phyloP scores from a whole-genome alignment of 2,797 vertebrate species.

The Chaunax sp. region DNA sequence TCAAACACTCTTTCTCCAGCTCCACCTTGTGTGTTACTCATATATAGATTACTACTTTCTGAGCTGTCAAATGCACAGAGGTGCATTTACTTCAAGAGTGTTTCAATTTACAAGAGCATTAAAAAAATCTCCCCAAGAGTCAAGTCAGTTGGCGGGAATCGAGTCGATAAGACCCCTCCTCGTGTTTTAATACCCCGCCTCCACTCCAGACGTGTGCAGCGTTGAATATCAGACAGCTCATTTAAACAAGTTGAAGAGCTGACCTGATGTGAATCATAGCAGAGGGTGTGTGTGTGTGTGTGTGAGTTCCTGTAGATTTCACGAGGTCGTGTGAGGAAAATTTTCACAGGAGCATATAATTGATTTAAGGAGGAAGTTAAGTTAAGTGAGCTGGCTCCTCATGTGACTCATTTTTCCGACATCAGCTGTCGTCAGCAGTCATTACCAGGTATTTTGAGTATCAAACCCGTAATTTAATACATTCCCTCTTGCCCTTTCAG shows the following conservation, averaged over 20 bases:
- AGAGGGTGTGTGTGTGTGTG: conserved; percentile 1
- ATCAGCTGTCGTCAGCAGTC: neutral
- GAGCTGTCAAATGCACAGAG: conserved; percentile 29
- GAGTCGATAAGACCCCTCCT: conserved; percentile 34
- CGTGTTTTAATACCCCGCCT: conserved; percentile 21
- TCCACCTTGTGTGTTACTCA: conserved; percentile 18
- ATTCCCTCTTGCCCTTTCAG: conserved; percentile 40
- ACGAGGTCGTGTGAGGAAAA: conserved; percentile 15
- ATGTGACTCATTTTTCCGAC: neutral
- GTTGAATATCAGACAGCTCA: conserved; percentile 27
- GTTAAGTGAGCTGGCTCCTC: neutral
- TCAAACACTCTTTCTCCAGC: conserved; percentile 1
- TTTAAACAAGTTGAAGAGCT: conserved; percentile 24
- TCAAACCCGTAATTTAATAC: neutral
- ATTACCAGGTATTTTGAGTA: neutral
- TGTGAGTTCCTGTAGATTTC: conserved; percentile 15
- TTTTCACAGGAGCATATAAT: conserved; percentile 25
- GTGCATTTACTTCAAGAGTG: conserved; percentile 52
- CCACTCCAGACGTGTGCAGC: conserved; percentile 18
- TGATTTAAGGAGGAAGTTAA: conserved; percentile 9
- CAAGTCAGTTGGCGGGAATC: conserved; percentile 27
- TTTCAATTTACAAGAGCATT: conserved; percentile 51
- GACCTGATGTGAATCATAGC: conserved; percentile 30
- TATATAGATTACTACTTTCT: conserved; percentile 23
- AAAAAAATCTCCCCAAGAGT: conserved; percentile 31